phyloP scores from a whole-genome alignment of 2,888 invertebrate species.

The Drosophila pullipes region DNA sequence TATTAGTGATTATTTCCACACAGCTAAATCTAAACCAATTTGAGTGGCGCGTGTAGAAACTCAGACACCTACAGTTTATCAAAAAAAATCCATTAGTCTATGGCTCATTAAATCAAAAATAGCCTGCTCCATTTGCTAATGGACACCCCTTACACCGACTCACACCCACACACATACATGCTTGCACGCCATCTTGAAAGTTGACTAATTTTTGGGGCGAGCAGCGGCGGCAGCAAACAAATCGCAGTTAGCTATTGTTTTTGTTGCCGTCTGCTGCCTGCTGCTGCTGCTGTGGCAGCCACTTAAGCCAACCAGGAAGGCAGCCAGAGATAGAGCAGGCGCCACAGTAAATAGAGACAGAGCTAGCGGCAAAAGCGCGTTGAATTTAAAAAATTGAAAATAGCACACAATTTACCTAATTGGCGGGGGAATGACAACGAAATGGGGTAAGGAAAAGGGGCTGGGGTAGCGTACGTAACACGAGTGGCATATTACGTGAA shows the following conservation, averaged over 20 bases:
- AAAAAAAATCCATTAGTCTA: constrained; percentile 81
- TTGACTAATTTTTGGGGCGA: constrained; percentile 71
- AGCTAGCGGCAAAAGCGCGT: constrained; percentile 58
- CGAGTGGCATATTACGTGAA: constrained; percentile 57
- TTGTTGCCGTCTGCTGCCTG: constrained; percentile 34
- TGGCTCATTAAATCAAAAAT: constrained; percentile 84
- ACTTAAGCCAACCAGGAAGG: constrained; percentile 64
- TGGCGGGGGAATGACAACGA: constrained; percentile 70
- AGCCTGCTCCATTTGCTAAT: constrained; percentile 84
- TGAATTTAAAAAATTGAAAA: constrained; percentile 82
- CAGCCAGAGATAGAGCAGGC: constrained; percentile 35
- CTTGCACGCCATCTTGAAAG: constrained; percentile 67
- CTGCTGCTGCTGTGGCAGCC: constrained; percentile 43
- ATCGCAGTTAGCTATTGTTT: constrained; percentile 59
- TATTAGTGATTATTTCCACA: constrained; percentile 42
- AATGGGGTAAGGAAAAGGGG: background rate
- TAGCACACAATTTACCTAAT: constrained; percentile 85
- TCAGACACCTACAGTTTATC: constrained; percentile 26
- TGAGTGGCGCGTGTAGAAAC: constrained; percentile 27
- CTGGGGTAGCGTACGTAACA: constrained; percentile 19
- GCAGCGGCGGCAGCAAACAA: constrained; percentile 56
- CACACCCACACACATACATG: constrained; percentile 13
- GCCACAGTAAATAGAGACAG: constrained; percentile 16
- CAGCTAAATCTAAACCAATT: constrained; percentile 53
- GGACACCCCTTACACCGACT: constrained; percentile 63